Base-by-base conservation (phyloP, 1,140 invertebrate species). In the Penaeus vannamei region DNA sequence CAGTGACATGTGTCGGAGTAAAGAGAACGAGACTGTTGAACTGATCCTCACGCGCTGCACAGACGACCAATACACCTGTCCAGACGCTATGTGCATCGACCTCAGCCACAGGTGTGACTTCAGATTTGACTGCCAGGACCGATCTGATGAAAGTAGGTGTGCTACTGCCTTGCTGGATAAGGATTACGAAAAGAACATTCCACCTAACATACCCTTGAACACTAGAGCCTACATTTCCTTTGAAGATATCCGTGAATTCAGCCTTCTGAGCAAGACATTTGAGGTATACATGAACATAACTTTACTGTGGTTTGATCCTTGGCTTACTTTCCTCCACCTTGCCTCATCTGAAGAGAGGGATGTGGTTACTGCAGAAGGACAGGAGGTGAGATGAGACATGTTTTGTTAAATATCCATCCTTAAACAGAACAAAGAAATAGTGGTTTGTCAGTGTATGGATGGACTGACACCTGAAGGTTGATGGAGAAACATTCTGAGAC, bases 11-110 rank as follows among this genome's bases (percentile, higher is more conserved):
- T 12, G 10, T 79, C 76, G 5, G 26, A 29, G 20, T 14, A 17
- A n/a, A 46, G 42, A 4, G 53, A 29, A 29, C 26, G 23, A 4
- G n/a, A 46, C 66, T 1, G 60, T 19, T 22, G 46, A 53, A 53
- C 77, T 81, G 14, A 53, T 62, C 22, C 77, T 87, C 59, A 87
- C 60, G 36, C 80, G 60, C n/a, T 87, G 85, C 61, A 62, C 85
- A 12, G 85, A 87, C 42, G 29, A 81, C 29, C 76, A 87, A 72
- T 87, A 81, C 77, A 87, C 85, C 5, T 87, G 85, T 46, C 53
- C 85, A 5, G 85, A 87, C 29, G 85, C 85, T 26, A 46, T 77
- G 36, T 87, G 85, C 32, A 46, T 87, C 5, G 53, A 87, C 26
- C 85, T 87, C 42, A 36, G 23, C 23, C 66, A 53, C 14, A 22